A percentile compares a stretch with the other conserved stretches of the same genome.
Evolutionary conservation across 2,888 invertebrate genomes (phyloP).

Genomic region (Orthosia gothica): DNA sequence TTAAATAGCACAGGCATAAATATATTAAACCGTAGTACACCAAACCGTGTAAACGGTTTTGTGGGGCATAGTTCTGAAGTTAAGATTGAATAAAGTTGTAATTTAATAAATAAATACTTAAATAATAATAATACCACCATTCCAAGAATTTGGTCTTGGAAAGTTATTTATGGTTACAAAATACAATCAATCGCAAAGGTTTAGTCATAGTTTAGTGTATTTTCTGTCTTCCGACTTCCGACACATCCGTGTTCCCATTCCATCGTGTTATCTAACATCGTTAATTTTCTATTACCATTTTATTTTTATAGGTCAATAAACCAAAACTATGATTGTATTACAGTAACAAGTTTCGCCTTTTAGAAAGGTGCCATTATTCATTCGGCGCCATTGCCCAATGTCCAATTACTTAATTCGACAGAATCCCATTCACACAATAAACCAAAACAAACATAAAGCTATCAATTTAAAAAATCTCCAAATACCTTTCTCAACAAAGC

Average conservation of each 20-base stretch:
- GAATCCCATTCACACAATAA: slow-evolving; percentile 32
- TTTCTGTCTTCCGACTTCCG: background rate
- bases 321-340: background rate
- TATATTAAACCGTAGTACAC: no score
- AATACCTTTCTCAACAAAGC: slow-evolving; percentile 52
- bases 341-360: background rate
- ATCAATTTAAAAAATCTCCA: slow-evolving; percentile 53
- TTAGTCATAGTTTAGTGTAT: no score
- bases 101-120: no score
- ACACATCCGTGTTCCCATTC: background rate
- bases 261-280: background rate
- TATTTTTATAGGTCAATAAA: background rate
- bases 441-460: slow-evolving; percentile 53
- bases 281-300: background rate
- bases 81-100: no score
- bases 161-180: background rate
- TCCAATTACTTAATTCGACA: slow-evolving; percentile 21
- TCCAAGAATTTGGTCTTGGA: background rate
- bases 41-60: no score
- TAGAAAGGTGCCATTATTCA: background rate
- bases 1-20: background rate
- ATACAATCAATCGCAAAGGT: background rate
- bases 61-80: no score
- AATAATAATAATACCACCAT: no score
- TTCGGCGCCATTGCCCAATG: background rate